Evolutionary conservation across 2,113 vertebrate species (phyloP), one percentile per base, ranked within the genome.

Genomic region (Elephantulus edwardii): DNA sequence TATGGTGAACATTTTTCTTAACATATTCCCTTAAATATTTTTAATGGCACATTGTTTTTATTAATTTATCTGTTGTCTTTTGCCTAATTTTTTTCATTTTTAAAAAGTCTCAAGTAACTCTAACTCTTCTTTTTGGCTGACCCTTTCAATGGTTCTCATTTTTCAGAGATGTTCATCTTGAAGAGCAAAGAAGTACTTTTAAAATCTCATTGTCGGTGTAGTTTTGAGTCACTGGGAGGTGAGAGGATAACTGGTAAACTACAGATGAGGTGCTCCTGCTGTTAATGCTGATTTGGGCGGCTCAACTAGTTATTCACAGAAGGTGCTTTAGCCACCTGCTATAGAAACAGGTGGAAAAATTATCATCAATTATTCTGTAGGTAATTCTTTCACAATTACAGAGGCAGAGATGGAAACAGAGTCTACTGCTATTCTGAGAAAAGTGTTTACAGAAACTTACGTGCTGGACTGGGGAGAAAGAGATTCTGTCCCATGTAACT

Each of bases 171-270:
- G 60, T 68, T 88, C 46, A 30, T 87, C 70, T 91, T 20, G 48
- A 79, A 72, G 50, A 90, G 60, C 40, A 77, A 86, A 77, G 44
- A 79, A 35, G 54, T 79, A 38, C n/a, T 46, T 28, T 71, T 28
- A 76, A 79, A 68, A 46, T 48, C 70, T 70, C 66, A n/a, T 84
- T 50, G 54, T 64, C 26, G 26, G 83, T 72, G 26, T 68, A 48
- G 44, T 33, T 90, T 38, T 81, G 89, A 96, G 93, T 94, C 86
- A 90, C 30, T 46, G 4, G 81, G 68, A 72, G 88, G 80, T 83
- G 50, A 71, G 83, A 86, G 30, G 80, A 33, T 50, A 77, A 42
- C 88, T 62, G 44, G 80, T 78, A 88, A 95, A 86, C 72, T 88
- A 64, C 80, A 77, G 35, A 38, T 12, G 9, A 83, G 44, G 42